phyloP scores from a whole-genome alignment of 1,140 invertebrate species.

The Drosophila melanogaster region DNA sequence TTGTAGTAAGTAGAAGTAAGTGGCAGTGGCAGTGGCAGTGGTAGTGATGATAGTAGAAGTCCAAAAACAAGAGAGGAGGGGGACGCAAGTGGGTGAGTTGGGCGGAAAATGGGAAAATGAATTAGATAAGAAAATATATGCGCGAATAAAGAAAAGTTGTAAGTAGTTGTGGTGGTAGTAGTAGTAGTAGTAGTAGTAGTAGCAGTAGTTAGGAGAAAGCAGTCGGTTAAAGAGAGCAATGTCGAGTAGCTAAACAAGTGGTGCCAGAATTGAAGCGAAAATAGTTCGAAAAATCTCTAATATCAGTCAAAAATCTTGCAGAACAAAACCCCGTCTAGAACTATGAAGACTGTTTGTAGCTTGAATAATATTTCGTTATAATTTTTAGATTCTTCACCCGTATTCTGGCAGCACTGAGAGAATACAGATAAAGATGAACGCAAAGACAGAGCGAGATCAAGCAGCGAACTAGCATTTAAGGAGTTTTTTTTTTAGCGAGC shows the following conservation, averaged over 20 bases:
- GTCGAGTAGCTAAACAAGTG: conserved; percentile 1
- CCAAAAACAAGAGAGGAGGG: conserved; percentile 4
- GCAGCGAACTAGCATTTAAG: conserved; percentile 61
- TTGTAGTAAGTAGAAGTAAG: conserved; percentile 7
- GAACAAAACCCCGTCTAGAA: background rate
- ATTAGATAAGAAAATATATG: conserved; percentile 13
- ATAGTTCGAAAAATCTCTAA: background rate
- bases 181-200: background rate
- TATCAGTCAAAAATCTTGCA: background rate
- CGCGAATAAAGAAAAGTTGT: conserved; percentile 13
- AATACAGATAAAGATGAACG: background rate
- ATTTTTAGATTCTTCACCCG: background rate
- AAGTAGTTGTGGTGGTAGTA: background rate
- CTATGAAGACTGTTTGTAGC: background rate
- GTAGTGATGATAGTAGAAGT: conserved; percentile 10
- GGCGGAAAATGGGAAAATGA: conserved; percentile 8
- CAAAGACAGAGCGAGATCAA: conserved; percentile 17
- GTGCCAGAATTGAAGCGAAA: conserved; percentile 1
- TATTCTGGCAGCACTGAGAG: conserved; percentile 7
- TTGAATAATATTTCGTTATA: background rate
- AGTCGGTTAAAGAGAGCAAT: conserved; percentile 7
- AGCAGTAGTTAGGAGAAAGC: conserved; percentile 16
- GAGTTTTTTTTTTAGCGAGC: conserved; percentile 39
- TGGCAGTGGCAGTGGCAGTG: conserved; percentile 5
- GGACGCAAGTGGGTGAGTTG: conserved; percentile 2